Conservation (phyloP, 1,140 invertebrate species). For the Temnothorax curvispinosus region DNA sequence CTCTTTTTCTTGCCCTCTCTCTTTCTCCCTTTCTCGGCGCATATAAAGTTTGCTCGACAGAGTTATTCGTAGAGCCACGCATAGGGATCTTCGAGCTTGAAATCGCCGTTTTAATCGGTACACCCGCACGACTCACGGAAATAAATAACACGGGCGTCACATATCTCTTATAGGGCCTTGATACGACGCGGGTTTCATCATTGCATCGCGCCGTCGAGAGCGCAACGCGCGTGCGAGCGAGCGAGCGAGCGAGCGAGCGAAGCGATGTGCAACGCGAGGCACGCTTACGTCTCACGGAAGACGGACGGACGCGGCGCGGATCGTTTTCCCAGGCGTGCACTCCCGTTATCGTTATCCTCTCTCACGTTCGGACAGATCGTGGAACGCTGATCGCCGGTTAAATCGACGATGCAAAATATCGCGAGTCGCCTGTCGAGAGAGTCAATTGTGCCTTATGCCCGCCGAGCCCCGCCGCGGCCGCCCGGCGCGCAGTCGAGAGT, state of each 20-base stretch:
- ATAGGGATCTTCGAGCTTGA: background rate
- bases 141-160: slow-evolving; percentile 66
- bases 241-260: background rate
- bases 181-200: background rate
- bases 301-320: slow-evolving; percentile 61
- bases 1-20: background rate
- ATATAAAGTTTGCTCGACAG: slow-evolving; percentile 33
- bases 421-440: slow-evolving; percentile 54
- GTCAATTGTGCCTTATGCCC: slow-evolving; percentile 46
- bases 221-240: background rate
- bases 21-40: background rate
- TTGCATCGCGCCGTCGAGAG: background rate
- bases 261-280: slow-evolving; percentile 16
- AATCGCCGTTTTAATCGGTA: slow-evolving; percentile 61
- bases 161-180: slow-evolving; percentile 12
- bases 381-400: slow-evolving; percentile 49
- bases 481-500: background rate
- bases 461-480: slow-evolving; percentile 1
- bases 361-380: slow-evolving; percentile 69
- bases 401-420: slow-evolving; percentile 53
- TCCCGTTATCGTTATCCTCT: slow-evolving; percentile 75
- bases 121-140: slow-evolving; percentile 28
- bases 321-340: slow-evolving; percentile 74
- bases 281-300: slow-evolving; percentile 67
- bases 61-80: background rate